Evolutionary conservation across 2,888 invertebrate genomes (phyloP).

Genomic region (Drosophila formosana): DNA sequence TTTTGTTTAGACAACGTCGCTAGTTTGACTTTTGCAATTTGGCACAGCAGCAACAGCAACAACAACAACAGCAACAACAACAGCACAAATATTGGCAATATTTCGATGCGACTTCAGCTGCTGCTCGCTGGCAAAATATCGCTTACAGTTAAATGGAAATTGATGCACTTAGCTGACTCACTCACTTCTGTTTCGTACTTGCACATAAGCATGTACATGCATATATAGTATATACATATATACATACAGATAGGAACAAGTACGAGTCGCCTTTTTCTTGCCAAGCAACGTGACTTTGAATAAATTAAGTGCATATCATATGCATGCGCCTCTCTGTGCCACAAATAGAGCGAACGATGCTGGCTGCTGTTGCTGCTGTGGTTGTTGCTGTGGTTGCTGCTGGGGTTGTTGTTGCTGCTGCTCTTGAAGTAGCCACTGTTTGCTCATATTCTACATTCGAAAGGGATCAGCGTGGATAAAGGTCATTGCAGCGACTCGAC

Average conservation of each 20-base stretch:
- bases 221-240: conserved; percentile 20
- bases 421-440: conserved; percentile 50
- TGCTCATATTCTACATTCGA: conserved; percentile 47
- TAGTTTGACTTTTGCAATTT: conserved; percentile 78
- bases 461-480: conserved; percentile 53
- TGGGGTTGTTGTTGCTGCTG: conserved; percentile 7
- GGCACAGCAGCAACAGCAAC: conserved; percentile 53
- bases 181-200: conserved; percentile 73
- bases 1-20: conserved; percentile 79
- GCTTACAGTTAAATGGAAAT: conserved; percentile 82
- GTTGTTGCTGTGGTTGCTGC: conserved; percentile 19
- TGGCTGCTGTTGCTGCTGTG: conserved; percentile 18
- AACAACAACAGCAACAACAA: conserved; percentile 50
- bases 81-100: conserved; percentile 72
- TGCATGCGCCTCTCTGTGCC: conserved; percentile 64
- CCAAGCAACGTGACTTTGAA: conserved; percentile 77
- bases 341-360: conserved; percentile 59
- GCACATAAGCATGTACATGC: not conserved
- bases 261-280: conserved; percentile 58
- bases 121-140: conserved; percentile 53
- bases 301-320: conserved; percentile 80
- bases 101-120: conserved; percentile 54
- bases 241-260: conserved; percentile 54
- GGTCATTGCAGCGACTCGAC: conserved; percentile 39
- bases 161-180: conserved; percentile 82